Conservation (phyloP, 2,113 vertebrate genomes). For the Sarotherodon lohbergeri region DNA sequence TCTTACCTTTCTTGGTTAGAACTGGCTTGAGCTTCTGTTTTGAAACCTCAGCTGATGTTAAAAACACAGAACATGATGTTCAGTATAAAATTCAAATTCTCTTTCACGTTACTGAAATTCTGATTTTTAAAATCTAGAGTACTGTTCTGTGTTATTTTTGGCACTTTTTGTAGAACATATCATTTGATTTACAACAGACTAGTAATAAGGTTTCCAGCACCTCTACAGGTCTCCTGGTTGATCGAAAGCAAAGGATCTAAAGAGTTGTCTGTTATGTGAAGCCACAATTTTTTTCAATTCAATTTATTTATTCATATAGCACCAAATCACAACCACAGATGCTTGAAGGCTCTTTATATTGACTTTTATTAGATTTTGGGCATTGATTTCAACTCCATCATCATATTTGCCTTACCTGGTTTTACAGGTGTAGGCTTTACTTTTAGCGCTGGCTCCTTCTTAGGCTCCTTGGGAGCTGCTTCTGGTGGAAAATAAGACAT, state of each 20-base stretch:
- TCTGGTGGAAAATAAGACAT: background rate
- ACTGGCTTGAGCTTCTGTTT: conserved; percentile 29
- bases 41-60: conserved; percentile 3
- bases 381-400: background rate
- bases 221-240: background rate
- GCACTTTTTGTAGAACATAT: background rate
- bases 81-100: background rate
- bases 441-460: conserved; percentile 14
- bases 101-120: background rate
- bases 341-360: background rate
- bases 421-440: conserved; percentile 14
- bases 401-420: conserved; percentile 19
- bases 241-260: background rate
- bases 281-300: background rate
- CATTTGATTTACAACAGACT: background rate
- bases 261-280: background rate
- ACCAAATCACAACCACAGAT: background rate
- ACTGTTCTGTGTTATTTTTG: background rate
- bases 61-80: background rate
- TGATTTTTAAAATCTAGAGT: background rate
- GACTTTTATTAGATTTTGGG: background rate
- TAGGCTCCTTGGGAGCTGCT: background rate
- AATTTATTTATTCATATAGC: background rate
- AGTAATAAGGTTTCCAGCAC: background rate
- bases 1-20: conserved; percentile 21